phyloP scores from a whole-genome alignment of 1,140 invertebrate species.

The Conopomorpha cramerella region DNA sequence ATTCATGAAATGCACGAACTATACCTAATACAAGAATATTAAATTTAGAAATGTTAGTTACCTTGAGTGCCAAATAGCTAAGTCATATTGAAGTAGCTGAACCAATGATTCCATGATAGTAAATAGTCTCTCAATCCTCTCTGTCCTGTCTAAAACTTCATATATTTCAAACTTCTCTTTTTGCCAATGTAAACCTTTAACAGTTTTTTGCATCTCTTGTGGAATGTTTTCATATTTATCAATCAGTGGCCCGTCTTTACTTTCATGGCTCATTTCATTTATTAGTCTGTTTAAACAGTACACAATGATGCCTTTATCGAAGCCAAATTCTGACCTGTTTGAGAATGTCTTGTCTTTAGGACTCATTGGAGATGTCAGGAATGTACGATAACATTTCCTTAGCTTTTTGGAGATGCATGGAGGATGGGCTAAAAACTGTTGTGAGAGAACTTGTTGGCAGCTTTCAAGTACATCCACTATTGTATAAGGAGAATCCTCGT shows the following conservation, averaged over 20 bases:
- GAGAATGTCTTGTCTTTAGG: constrained; percentile 27
- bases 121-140: constrained; percentile 43
- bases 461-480: constrained; percentile 21
- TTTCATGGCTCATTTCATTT: constrained; percentile 28
- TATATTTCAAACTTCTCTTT: constrained; percentile 38
- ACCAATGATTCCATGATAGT: constrained; percentile 31
- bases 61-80: constrained; percentile 44
- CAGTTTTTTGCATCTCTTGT: constrained; percentile 21
- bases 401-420: constrained; percentile 26
- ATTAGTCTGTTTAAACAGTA: constrained; percentile 40
- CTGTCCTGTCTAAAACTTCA: constrained; percentile 27
- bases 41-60: too few species aligned
- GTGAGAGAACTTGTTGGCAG: constrained; percentile 27
- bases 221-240: constrained; percentile 25
- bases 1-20: too few species aligned
- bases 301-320: constrained; percentile 30
- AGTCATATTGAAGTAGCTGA: constrained; percentile 41
- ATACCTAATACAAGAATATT: too few species aligned
- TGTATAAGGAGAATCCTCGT: constrained; percentile 17
- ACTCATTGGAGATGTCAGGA: constrained; percentile 31
- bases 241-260: constrained; percentile 26
- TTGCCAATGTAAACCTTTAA: constrained; percentile 31
- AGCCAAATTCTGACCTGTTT: constrained; percentile 22
- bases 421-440: constrained; percentile 33
- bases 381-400: constrained; percentile 31